These are phyloP conservation scores for Eleutherodactylus coqui DNA, from an alignment of 2,797 vertebrate genomes.

Conservation along the genomic window DNA sequence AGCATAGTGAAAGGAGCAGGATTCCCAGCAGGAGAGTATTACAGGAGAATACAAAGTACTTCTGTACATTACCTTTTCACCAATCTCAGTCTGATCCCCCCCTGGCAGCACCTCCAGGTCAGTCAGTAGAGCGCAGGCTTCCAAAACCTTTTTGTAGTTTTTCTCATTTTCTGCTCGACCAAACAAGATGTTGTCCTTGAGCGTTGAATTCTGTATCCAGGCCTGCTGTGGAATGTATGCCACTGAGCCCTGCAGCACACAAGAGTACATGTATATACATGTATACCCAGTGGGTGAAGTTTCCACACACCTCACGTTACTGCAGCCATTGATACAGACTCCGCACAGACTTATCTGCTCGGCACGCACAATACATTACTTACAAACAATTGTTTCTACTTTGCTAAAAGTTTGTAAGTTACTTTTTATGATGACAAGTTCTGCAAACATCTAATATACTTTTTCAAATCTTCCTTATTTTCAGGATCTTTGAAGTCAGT, in stretches of 20 bases:
- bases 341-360: neutral
- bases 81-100: constrained; percentile 94
- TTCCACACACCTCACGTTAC: no score
- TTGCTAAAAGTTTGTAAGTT: neutral
- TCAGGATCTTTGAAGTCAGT: no score
- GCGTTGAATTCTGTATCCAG: constrained; percentile 94
- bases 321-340: no score
- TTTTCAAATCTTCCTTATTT: no score
- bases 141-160: constrained; percentile 84
- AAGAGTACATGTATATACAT: neutral
- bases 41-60: neutral
- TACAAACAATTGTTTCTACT: neutral
- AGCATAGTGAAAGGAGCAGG: neutral
- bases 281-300: no score
- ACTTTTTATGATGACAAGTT: neutral
- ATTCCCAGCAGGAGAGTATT: neutral
- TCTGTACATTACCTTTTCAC: constrained; percentile 90
- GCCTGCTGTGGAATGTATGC: constrained; percentile 97
- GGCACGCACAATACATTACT: neutral
- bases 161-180: constrained; percentile 81
- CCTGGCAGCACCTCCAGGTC: constrained; percentile 93
- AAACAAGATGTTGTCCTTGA: constrained; percentile 95
- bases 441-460: neutral
- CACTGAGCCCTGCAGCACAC: constrained; percentile 85
- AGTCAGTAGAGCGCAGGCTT: constrained; percentile 88